Percentiles rank a stretch among this genome's conserved stretches.
phyloP scores from a whole-genome alignment of 2,888 invertebrate species.

The Stramonita haemastoma region DNA sequence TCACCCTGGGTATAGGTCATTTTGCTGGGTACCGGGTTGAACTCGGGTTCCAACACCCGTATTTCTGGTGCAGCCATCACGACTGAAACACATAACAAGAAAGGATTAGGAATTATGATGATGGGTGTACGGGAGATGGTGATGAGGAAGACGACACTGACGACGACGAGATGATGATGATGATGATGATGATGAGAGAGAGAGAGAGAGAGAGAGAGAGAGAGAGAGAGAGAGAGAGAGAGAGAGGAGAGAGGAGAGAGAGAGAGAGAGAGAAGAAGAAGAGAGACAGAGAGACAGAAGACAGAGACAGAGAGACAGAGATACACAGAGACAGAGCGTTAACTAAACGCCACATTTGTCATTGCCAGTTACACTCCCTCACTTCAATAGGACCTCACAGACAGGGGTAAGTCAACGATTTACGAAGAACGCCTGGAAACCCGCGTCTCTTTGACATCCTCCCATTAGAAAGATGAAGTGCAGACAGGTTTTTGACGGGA shows the following conservation, averaged over 20 bases:
- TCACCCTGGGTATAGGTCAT: conserved; percentile 51
- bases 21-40: conserved; percentile 46
- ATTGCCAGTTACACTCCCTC: too few relatives aligned
- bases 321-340: neutral
- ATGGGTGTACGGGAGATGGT: too few relatives aligned
- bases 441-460: neutral
- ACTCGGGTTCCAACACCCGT: conserved; percentile 50
- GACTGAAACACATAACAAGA: conserved; percentile 38
- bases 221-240: neutral
- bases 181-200: neutral
- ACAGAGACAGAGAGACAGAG: neutral
- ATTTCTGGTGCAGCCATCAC: conserved; percentile 48
- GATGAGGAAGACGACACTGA: too few relatives aligned
- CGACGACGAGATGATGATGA: neutral
- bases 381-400: too few relatives aligned
- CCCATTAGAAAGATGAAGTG: neutral
- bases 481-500: neutral
- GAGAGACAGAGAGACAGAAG: neutral
- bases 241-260: neutral
- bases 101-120: too few relatives aligned
- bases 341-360: too few relatives aligned
- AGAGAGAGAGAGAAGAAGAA: neutral
- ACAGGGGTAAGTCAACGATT: too few relatives aligned
- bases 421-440: too few relatives aligned
- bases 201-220: conserved; percentile 2